Evolutionary conservation across 2,888 invertebrate species (phyloP), one percentile per base, ranked within the genome.

Genomic region (Heliothis peltigera): DNA sequence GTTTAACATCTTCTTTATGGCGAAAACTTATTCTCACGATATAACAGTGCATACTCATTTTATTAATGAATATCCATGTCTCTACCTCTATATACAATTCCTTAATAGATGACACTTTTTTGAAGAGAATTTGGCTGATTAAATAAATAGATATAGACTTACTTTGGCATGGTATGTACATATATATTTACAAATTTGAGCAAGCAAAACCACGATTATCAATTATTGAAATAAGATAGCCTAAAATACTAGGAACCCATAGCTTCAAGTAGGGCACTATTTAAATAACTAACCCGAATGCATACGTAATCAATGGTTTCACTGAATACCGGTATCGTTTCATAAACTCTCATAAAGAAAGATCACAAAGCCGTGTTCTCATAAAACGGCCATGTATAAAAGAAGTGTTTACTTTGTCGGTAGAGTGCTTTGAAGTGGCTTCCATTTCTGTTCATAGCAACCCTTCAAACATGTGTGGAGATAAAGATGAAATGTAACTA

Each of bases 371-470:
- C 77, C 58, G 82, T 79, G 81, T 88, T 90, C 91, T 86, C 88
- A 86, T 89, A 90, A 91, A 89, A 89, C 85, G 75, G 83, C 79
- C 83, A 87, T 87, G 88, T 89, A 89, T 81, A 89, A 89, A 90
- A 90, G 86, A 89, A 91, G 89, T 91, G 90, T 92, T 92, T 91
- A 89, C 92, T 92, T 89, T 91, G 89, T 89, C 87, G 88, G 87
- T 84, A 86, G 83, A 79, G 76, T 74, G 75, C 83, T 92, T 92
- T 94, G 92, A 94, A 94, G 94, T 93, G 93, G 93, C 86, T 89
- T 89, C 87, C 89, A 91, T 91, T 89, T 89, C 87, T 89, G 89
- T 88, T 87, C 87, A 85, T 89, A 84, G 84, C 87, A 93, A 93
- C 93, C 92, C 93, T 91, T 92, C 86, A 77, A 70, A 87, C 89